Evolutionary conservation across 64 coral and sea anemone genomes (phyloP).

Genomic region (Pocillopora verrucosa): DNA sequence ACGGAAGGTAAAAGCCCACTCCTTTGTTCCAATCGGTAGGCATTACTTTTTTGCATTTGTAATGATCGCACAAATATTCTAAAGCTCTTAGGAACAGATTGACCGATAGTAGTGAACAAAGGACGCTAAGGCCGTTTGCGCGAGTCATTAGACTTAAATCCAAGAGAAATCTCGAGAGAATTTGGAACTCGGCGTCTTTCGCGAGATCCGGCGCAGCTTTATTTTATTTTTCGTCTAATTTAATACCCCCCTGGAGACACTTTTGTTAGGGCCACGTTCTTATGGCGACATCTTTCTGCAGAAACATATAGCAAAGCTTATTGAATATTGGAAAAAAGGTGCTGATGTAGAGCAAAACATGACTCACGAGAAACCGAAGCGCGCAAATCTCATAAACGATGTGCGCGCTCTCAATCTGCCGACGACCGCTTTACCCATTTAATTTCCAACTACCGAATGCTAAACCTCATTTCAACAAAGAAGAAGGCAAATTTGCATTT

Average conservation of each 20-base stretch:
- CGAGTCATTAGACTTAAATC: not conserved
- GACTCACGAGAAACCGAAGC: not conserved
- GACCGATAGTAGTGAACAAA: conserved; percentile 2
- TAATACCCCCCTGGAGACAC: conserved; percentile 10
- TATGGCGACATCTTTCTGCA: not conserved
- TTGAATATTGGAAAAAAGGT: conserved; percentile 1
- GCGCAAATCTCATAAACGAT: not conserved
- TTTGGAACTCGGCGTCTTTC: not conserved
- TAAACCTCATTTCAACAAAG: not conserved
- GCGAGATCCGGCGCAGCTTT: not conserved
- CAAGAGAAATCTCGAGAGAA: conserved; percentile 4
- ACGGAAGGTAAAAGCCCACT: not conserved
- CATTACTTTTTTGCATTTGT: not conserved
- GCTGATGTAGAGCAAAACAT: not conserved
- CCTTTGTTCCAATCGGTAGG: not conserved
- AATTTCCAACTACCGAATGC: not conserved
- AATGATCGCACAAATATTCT: not conserved
- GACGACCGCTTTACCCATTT: not conserved
- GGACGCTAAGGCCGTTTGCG: not conserved
- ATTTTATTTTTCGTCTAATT: not conserved
- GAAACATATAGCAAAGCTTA: not conserved
- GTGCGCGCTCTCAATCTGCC: not conserved
- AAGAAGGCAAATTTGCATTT: conserved; percentile 17
- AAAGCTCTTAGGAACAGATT: not conserved
- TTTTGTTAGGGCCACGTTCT: conserved; percentile 27